Evolutionary conservation across 2,113 vertebrate species (phyloP).

Genomic region (Equus przewalskii): DNA sequence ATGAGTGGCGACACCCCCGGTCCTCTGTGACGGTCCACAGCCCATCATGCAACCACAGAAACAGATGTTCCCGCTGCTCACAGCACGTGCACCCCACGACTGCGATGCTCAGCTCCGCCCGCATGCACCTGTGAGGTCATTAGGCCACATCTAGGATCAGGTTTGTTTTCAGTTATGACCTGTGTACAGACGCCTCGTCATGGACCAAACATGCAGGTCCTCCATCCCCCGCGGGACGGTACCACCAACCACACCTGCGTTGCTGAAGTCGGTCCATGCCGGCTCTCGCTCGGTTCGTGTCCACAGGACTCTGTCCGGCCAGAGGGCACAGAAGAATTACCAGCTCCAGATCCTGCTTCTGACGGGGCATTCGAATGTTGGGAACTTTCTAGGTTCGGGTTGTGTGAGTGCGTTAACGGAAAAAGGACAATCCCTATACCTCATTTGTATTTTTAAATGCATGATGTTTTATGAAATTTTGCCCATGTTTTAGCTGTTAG

Average conservation of each 20-base stretch:
- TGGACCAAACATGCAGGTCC: conserved; percentile 62
- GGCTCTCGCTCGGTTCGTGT: neutral
- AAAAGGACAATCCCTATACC: conserved; percentile 75
- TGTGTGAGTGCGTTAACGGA: conserved; percentile 65
- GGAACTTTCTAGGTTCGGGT: conserved; percentile 36
- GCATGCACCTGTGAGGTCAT: conserved; percentile 4
- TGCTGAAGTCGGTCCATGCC: neutral
- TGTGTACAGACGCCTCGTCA: conserved; percentile 49
- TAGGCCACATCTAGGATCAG: conserved; percentile 42
- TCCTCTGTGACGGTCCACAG: conserved; percentile 11
- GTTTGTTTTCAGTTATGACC: neutral
- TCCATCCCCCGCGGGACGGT: neutral
- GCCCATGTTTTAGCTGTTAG: neutral
- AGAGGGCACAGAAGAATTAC: rapidly evolving
- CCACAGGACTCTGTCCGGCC: neutral
- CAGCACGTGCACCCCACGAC: conserved; percentile 23
- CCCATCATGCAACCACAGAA: conserved; percentile 32
- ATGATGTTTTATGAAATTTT: neutral
- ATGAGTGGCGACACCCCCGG: neutral
- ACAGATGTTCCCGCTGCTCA: neutral
- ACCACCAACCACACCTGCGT: neutral
- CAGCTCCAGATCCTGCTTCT: neutral
- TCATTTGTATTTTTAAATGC: conserved; percentile 38
- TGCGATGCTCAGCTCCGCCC: conserved; percentile 36
- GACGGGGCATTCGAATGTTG: conserved; percentile 4